Evolutionary conservation across 2,113 vertebrate species (phyloP).

Genomic region (Poeciliopsis prolifica): DNA sequence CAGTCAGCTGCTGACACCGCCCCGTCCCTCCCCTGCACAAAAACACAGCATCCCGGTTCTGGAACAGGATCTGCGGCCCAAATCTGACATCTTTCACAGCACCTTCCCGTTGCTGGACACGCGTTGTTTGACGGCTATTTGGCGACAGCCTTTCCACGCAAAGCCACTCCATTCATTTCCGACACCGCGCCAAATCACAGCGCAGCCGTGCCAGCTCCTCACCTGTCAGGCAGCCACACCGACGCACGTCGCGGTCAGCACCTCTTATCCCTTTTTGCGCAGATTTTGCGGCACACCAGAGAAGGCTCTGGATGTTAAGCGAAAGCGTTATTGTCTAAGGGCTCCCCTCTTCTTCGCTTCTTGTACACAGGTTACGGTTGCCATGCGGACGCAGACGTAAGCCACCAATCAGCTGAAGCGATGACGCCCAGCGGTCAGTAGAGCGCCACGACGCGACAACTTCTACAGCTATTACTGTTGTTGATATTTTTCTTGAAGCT

Average conservation of each 20-base stretch:
- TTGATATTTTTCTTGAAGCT: too few relatives aligned
- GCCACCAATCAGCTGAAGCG: slow-evolving; percentile 52
- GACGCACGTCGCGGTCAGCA: slow-evolving; percentile 29
- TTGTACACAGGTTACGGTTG: slow-evolving; percentile 72
- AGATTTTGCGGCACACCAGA: neutral
- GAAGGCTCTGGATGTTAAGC: neutral
- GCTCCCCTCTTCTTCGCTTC: slow-evolving; percentile 4
- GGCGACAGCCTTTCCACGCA: neutral
- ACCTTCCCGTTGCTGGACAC: slow-evolving; percentile 14
- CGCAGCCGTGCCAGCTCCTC: slow-evolving; percentile 34
- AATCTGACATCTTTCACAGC: slow-evolving; percentile 20
- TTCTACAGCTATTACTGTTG: neutral
- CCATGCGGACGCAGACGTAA: slow-evolving; percentile 74
- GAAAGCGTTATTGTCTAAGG: neutral
- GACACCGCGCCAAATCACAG: neutral
- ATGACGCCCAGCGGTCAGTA: slow-evolving; percentile 30
- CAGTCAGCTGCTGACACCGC: slow-evolving; percentile 43
- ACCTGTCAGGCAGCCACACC: slow-evolving; percentile 62
- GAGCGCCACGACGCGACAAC: neutral
- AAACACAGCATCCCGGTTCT: neutral
- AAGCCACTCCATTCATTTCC: neutral
- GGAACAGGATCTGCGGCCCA: slow-evolving; percentile 59
- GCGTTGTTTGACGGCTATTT: slow-evolving; percentile 19
- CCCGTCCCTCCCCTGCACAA: slow-evolving; percentile 10
- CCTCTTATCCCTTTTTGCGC: neutral